Conservation (phyloP, 1,140 invertebrate genomes). For the Megathymus violae region DNA sequence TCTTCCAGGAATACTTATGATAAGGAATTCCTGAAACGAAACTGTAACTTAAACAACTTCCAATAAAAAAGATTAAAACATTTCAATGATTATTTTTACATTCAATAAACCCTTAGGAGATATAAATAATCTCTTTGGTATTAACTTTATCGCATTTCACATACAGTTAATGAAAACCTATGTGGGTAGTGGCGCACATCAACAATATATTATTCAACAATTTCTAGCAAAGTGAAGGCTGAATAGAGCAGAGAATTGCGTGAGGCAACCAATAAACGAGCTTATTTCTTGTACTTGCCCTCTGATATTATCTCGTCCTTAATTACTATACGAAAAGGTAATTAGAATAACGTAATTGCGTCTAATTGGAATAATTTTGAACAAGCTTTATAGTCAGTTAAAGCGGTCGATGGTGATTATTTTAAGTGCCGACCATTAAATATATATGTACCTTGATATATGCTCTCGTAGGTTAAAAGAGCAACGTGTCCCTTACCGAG, state of each 20-base stretch:
- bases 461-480: neutral
- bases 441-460: neutral
- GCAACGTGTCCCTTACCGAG: too few species aligned
- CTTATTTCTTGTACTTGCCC: slow-evolving; percentile 26
- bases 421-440: slow-evolving; percentile 13
- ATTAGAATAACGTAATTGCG: slow-evolving; percentile 30
- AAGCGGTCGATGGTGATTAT: slow-evolving; percentile 4
- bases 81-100: too few species aligned
- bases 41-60: too few species aligned
- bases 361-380: slow-evolving; percentile 30
- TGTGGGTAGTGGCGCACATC: neutral
- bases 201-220: slow-evolving; percentile 36
- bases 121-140: too few species aligned
- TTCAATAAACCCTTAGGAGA: too few species aligned
- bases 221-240: slow-evolving; percentile 38
- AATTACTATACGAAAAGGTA: slow-evolving; percentile 32
- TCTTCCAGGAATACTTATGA: too few species aligned
- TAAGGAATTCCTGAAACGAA: too few species aligned
- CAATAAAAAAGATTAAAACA: too few species aligned
- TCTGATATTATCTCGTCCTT: slow-evolving; percentile 25
- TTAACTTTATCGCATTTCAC: neutral
- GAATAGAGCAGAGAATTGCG: slow-evolving; percentile 4
- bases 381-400: slow-evolving; percentile 11
- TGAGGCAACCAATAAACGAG: slow-evolving; percentile 17
- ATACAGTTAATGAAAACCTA: neutral